Evolutionary conservation across 2,888 invertebrate species (phyloP).

Genomic region (Arctia plantaginis): DNA sequence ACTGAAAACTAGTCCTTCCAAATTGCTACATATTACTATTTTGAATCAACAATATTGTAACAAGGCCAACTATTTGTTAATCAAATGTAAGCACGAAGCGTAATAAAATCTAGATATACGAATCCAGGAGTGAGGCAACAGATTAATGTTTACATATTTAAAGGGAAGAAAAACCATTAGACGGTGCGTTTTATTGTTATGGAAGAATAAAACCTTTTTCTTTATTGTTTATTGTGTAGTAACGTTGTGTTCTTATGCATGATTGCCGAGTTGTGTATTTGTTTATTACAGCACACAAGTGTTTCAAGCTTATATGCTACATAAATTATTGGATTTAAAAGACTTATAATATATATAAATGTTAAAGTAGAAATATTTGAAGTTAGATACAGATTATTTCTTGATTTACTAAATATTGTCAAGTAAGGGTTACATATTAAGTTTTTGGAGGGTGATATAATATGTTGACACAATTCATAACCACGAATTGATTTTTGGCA

Average conservation of each 20-base stretch:
- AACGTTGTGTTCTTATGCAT: constrained; percentile 33
- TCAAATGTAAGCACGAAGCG: background rate
- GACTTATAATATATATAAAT: background rate
- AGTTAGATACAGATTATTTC: background rate
- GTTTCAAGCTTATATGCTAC: background rate
- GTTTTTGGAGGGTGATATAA: background rate
- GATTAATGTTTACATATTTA: constrained; percentile 55
- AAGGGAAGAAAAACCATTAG: constrained; percentile 38
- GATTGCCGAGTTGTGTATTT: constrained; percentile 23
- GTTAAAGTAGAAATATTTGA: background rate
- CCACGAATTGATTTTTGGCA: too few relatives aligned
- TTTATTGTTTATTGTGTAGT: constrained; percentile 46
- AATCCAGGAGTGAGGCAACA: constrained; percentile 32
- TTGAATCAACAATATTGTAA: background rate
- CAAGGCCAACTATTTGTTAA: background rate
- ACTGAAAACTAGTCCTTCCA: background rate
- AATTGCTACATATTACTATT: background rate
- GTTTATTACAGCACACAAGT: constrained; percentile 15
- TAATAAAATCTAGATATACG: constrained; percentile 2
- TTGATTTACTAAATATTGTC: background rate
- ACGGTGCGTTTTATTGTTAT: constrained; percentile 51
- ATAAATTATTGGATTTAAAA: background rate
- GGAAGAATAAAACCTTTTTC: constrained; percentile 47
- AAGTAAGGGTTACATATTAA: background rate
- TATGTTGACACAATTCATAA: too few relatives aligned